Conservation (phyloP, 2,113 vertebrate genomes). For the Spea bombifrons region DNA sequence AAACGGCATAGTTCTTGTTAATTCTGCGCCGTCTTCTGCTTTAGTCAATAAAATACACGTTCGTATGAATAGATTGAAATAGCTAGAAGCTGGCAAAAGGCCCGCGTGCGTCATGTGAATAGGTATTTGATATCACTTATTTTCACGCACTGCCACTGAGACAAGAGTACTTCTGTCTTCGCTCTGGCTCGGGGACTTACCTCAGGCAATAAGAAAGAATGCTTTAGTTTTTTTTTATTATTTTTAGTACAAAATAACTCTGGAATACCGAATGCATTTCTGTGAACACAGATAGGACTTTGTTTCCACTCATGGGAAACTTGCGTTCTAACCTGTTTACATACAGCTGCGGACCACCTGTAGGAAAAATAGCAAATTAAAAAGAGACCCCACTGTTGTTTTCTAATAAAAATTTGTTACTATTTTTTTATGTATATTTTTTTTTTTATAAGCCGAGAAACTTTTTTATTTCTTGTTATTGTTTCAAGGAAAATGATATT, state of each 20-base stretch:
- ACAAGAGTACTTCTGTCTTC: slow-evolving; percentile 92
- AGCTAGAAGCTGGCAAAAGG: slow-evolving; percentile 73
- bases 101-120: slow-evolving; percentile 84
- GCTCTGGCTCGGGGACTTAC: slow-evolving; percentile 72
- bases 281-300: slow-evolving; percentile 71
- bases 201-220: slow-evolving; percentile 79
- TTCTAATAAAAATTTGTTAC: slow-evolving; percentile 62
- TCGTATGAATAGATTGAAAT: slow-evolving; percentile 78
- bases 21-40: slow-evolving; percentile 60
- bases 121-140: slow-evolving; percentile 85
- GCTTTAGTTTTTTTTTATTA: slow-evolving; percentile 73
- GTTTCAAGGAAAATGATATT: no score
- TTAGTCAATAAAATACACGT: slow-evolving; percentile 55
- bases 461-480: background rate
- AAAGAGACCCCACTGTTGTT: slow-evolving; percentile 84
- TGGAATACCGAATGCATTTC: slow-evolving; percentile 77
- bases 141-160: slow-evolving; percentile 70
- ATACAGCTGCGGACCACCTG: slow-evolving; percentile 92
- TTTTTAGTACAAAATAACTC: slow-evolving; percentile 80
- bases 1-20: slow-evolving; percentile 70
- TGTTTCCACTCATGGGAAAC: slow-evolving; percentile 74
- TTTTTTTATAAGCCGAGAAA: slow-evolving; percentile 55
- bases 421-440: slow-evolving; percentile 75
- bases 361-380: slow-evolving; percentile 95
- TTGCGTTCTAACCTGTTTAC: slow-evolving; percentile 79